Conservation (phyloP, 2,888 invertebrate species). For the Cantharis nigra region DNA sequence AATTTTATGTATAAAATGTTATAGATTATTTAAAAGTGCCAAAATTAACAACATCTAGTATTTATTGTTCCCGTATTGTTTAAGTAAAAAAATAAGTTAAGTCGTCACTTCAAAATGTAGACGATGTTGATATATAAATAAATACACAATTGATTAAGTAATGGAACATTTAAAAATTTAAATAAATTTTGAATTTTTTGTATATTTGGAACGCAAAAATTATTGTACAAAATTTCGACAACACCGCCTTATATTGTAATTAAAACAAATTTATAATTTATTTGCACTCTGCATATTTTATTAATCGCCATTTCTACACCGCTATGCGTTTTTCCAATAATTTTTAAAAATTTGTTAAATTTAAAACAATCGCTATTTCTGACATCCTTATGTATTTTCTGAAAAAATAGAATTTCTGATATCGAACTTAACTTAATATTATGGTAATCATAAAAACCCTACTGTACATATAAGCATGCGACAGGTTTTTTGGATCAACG, state of each 20-base stretch:
- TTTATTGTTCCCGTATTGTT: conserved; percentile 12
- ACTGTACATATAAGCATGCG: background rate
- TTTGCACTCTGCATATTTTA: background rate
- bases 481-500: background rate
- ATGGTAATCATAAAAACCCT: background rate
- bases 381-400: background rate
- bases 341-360: background rate
- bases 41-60: conserved; percentile 34
- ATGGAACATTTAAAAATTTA: background rate
- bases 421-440: background rate
- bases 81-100: conserved; percentile 7
- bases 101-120: background rate
- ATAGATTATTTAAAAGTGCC: conserved; percentile 42
- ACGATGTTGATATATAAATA: background rate
- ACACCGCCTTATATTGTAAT: background rate
- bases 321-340: background rate
- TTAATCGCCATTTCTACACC: background rate
- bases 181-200: background rate
- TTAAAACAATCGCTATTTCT: background rate
- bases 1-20: conserved; percentile 38
- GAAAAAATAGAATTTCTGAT: background rate
- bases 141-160: background rate
- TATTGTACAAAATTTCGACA: background rate
- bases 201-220: background rate
- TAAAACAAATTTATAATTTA: background rate